Evolutionary conservation across 2,113 vertebrate genomes (phyloP).

Genomic region (Cyanistes caeruleus): DNA sequence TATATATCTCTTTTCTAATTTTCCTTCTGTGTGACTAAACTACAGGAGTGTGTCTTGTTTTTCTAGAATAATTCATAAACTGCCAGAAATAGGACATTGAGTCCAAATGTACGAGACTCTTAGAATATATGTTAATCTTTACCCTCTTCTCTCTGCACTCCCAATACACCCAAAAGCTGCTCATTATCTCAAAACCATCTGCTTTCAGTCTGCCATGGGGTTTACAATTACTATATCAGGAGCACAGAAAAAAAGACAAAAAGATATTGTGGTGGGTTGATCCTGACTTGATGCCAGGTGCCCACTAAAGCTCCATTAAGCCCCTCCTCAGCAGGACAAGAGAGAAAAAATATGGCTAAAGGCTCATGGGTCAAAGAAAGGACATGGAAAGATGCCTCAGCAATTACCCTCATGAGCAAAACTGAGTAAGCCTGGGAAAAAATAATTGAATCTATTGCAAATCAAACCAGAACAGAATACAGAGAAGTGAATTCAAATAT

Average conservation of each 20-base stretch:
- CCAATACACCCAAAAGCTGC: neutral
- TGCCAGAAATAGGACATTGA: neutral
- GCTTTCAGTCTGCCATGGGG: neutral
- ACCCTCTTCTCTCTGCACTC: neutral
- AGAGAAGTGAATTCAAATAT: neutral
- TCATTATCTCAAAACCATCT: neutral
- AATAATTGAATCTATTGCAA: neutral
- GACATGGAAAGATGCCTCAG: neutral
- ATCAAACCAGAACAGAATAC: neutral
- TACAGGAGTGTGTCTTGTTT: neutral
- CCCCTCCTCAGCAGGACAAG: neutral
- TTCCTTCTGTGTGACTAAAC: neutral
- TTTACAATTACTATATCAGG: neutral
- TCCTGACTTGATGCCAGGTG: neutral
- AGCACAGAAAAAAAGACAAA: neutral
- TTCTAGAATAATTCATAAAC: neutral
- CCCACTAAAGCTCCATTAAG: neutral
- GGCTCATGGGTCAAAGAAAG: neutral
- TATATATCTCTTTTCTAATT: neutral
- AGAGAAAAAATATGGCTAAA: neutral
- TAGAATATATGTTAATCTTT: neutral
- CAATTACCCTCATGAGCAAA: neutral
- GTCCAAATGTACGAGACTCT: neutral
- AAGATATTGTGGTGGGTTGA: neutral
- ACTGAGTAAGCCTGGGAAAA: neutral